phyloP scores from a whole-genome alignment of 2,797 vertebrate species.

The Channallabes apus region DNA sequence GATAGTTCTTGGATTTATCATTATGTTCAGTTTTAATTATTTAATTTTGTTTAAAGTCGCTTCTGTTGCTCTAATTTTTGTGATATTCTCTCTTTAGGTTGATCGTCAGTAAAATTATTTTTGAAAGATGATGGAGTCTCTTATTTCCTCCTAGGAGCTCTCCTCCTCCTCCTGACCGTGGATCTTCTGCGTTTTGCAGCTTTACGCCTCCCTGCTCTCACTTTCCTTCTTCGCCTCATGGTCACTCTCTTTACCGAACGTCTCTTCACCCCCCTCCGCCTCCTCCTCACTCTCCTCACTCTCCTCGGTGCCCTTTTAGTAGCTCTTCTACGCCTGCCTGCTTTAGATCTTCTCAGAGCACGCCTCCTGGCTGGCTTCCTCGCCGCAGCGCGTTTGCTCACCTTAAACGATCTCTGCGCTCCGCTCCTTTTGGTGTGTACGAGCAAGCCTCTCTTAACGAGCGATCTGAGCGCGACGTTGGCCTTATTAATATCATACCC shows the following conservation, averaged over 20 bases:
- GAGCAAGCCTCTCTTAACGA: constrained; percentile 71
- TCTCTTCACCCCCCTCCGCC: constrained; percentile 57
- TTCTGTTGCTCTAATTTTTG: no score
- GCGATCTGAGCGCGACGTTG: constrained; percentile 69
- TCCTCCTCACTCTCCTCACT: constrained; percentile 58
- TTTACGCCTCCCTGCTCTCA: constrained; percentile 55
- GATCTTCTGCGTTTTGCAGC: constrained; percentile 50
- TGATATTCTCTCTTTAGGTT: no score
- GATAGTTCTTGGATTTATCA: no score
- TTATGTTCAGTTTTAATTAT: no score
- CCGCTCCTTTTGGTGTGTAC: constrained; percentile 68
- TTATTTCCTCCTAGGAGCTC: constrained; percentile 42
- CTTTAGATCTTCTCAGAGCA: no score
- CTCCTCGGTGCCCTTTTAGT: constrained; percentile 56
- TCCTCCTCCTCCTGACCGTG: constrained; percentile 47
- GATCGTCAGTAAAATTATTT: no score
- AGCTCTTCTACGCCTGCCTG: constrained; percentile 55
- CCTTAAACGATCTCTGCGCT: constrained; percentile 58
- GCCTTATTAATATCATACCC: constrained; percentile 74
- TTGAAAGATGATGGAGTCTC: no score
- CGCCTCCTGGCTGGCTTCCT: constrained; percentile 49
- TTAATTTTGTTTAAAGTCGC: no score
- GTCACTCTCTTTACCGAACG: no score
- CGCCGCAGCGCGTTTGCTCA: constrained; percentile 48
- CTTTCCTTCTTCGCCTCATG: constrained; percentile 54